A percentile compares a stretch with the other conserved stretches of the same genome.
Evolutionary conservation across 1,140 invertebrate species (phyloP).

Genomic region (Reticulitermes speratus): DNA sequence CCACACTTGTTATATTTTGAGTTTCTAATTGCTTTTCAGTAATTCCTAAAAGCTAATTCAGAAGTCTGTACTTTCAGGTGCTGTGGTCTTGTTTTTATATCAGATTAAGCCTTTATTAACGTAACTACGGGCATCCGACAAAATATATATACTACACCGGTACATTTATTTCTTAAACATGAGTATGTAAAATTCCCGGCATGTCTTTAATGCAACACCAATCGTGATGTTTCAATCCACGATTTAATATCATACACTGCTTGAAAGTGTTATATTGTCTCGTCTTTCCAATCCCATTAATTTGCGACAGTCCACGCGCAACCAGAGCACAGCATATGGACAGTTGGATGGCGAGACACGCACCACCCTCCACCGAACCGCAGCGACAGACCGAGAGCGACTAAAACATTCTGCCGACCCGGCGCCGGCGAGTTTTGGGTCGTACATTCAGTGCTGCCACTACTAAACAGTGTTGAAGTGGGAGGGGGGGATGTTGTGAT

Average conservation of each 20-base stretch:
- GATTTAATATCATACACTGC: too few species aligned
- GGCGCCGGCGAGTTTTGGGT: slow-evolving; percentile 15
- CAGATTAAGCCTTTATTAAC: too few species aligned
- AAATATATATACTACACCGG: too few species aligned
- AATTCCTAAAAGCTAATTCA: too few species aligned
- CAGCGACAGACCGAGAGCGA: background rate
- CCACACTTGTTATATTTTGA: background rate
- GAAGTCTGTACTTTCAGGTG: too few species aligned
- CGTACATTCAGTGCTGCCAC: background rate
- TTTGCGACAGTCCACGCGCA: background rate
- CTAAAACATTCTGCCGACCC: background rate
- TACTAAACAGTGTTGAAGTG: background rate
- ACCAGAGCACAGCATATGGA: background rate
- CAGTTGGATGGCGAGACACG: background rate
- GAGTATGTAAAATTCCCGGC: too few species aligned
- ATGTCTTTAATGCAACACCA: too few species aligned
- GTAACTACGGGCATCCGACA: too few species aligned
- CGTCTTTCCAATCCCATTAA: background rate
- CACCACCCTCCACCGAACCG: background rate
- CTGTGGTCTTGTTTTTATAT: too few species aligned
- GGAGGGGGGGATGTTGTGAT: background rate
- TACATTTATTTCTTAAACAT: too few species aligned
- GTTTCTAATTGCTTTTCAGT: background rate
- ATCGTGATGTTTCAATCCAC: too few species aligned
- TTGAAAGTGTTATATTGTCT: too few species aligned